A percentile compares a stretch with the other conserved stretches of the same genome.
Evolutionary conservation across 2,888 invertebrate genomes (phyloP).

Genomic region (Laothoe populi): DNA sequence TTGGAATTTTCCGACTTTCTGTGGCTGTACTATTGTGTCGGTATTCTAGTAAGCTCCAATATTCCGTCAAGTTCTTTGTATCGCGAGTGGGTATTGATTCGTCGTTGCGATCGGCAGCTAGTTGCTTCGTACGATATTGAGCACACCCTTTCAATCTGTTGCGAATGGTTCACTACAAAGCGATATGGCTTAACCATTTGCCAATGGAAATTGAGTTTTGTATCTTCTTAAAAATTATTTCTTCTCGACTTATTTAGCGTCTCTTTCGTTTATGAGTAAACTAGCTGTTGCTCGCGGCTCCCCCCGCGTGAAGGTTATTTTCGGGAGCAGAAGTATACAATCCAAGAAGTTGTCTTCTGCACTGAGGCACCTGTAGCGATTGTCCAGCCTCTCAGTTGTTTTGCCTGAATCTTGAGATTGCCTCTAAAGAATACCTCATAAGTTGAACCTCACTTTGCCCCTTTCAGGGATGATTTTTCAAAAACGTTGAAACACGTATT

Average conservation of each 20-base stretch:
- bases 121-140: constrained; percentile 65
- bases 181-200: constrained; percentile 61
- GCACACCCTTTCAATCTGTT: constrained; percentile 65
- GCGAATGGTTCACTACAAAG: constrained; percentile 63
- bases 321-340: too few species aligned
- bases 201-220: constrained; percentile 69
- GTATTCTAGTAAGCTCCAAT: constrained; percentile 50
- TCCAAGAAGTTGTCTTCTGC: too few species aligned
- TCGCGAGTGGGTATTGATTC: constrained; percentile 58
- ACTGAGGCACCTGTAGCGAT: too few species aligned
- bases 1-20: constrained; percentile 28
- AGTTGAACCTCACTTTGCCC: too few species aligned
- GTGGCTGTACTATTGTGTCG: constrained; percentile 40
- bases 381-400: too few species aligned
- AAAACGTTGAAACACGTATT: too few species aligned
- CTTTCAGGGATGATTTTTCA: too few species aligned
- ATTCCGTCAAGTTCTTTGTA: constrained; percentile 65
- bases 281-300: too few species aligned
- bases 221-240: constrained; percentile 44
- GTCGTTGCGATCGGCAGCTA: constrained; percentile 57
- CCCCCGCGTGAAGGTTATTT: too few species aligned
- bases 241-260: neutral
- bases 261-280: neutral
- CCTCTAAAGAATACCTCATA: too few species aligned
- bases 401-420: too few species aligned